Conservation (phyloP, 2,888 invertebrate genomes). For the Amblyjoppa proteus region DNA sequence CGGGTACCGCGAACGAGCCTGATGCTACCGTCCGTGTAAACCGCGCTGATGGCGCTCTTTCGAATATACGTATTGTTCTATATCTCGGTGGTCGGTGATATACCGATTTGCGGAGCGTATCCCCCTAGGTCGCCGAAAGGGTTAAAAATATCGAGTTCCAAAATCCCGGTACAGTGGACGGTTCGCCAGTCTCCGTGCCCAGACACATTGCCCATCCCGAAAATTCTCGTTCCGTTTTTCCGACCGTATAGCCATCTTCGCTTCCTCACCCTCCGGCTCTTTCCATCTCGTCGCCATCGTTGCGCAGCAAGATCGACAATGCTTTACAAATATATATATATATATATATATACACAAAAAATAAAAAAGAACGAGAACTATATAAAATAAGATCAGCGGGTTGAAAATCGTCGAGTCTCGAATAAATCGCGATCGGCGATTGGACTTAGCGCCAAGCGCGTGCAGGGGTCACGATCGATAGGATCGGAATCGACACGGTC, state of each 20-base stretch:
- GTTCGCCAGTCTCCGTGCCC: background rate
- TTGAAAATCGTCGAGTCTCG: constrained; percentile 37
- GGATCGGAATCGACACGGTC: constrained; percentile 63
- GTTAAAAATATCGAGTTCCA: constrained; percentile 25
- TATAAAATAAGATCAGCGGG: constrained; percentile 1
- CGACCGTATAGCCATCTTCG: constrained; percentile 1
- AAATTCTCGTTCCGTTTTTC: constrained; percentile 3
- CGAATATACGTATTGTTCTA: constrained; percentile 26
- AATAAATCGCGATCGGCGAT: constrained; percentile 50
- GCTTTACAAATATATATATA: background rate
- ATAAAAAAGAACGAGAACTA: background rate
- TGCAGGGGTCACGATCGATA: constrained; percentile 63
- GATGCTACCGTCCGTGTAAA: constrained; percentile 51
- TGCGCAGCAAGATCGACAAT: background rate
- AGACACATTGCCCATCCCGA: background rate
- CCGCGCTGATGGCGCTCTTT: constrained; percentile 47
- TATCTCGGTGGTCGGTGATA: constrained; percentile 5
- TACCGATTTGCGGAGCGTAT: constrained; percentile 45
- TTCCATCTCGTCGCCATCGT: too few species aligned
- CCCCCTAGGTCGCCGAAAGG: constrained; percentile 8
- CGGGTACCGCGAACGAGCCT: constrained; percentile 58
- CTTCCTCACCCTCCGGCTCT: background rate
- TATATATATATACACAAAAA: background rate
- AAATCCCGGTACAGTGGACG: background rate
- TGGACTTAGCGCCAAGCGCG: constrained; percentile 35